phyloP scores from a whole-genome alignment of 2,113 vertebrate species.

The Megaleporinus macrocephalus region DNA sequence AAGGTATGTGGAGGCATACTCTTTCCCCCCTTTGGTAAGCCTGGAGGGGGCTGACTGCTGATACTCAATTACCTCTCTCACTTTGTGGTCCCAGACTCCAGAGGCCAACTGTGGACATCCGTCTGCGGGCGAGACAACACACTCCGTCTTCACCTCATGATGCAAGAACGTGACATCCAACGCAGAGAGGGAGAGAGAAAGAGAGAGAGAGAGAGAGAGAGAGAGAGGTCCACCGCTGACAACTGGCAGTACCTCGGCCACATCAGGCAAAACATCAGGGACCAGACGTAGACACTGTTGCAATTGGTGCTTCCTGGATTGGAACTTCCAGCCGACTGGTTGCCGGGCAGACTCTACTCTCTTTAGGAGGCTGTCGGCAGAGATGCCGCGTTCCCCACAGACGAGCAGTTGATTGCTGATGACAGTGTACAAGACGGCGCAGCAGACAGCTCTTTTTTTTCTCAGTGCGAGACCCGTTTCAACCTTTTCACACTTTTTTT shows the following conservation, averaged over 20 bases:
- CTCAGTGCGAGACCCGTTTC: conserved; percentile 17
- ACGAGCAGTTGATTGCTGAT: conserved; percentile 46
- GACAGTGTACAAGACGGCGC: conserved; percentile 21
- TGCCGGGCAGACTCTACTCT: conserved; percentile 61
- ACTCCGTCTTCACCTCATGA: conserved; percentile 59
- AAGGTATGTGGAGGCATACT: conserved; percentile 47
- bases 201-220: conserved; percentile 43
- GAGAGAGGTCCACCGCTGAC: conserved; percentile 57
- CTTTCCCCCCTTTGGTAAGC: conserved; percentile 34
- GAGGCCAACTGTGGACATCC: conserved; percentile 51
- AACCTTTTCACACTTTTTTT: conserved; percentile 1
- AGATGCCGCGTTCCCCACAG: conserved; percentile 31
- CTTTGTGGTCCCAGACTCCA: conserved; percentile 41
- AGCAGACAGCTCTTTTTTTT: conserved; percentile 12
- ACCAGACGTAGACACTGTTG: conserved; percentile 40
- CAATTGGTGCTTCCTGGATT: conserved; percentile 67
- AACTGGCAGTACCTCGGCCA: conserved; percentile 57
- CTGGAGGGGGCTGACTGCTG: conserved; percentile 45
- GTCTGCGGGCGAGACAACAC: conserved; percentile 53
- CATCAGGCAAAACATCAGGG: conserved; percentile 50
- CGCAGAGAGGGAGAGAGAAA: conserved; percentile 41
- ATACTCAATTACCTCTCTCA: conserved; percentile 51
- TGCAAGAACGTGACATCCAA: conserved; percentile 67
- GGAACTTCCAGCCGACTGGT: conserved; percentile 65
- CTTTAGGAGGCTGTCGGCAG: conserved; percentile 42